Conservation (phyloP, 2,888 invertebrate species). For the Frankliniella intonsa region DNA sequence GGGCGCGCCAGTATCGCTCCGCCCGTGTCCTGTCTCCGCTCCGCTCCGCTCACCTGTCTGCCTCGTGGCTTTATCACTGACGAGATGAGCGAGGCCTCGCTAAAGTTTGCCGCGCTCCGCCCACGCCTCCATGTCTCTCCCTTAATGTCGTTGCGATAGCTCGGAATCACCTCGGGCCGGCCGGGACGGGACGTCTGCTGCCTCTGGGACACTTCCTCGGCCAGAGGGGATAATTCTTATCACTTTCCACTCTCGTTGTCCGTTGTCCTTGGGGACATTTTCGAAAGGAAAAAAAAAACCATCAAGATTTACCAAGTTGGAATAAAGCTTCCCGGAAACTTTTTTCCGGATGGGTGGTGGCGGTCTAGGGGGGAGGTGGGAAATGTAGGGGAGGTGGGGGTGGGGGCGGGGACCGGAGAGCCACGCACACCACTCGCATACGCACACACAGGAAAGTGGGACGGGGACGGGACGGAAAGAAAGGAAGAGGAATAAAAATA, state of each 20-base stretch:
- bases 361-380: background rate
- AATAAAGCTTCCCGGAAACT: background rate
- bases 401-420: background rate
- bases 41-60: too few relatives aligned
- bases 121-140: too few relatives aligned
- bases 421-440: background rate
- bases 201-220: too few relatives aligned
- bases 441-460: background rate
- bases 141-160: too few relatives aligned
- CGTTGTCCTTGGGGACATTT: background rate
- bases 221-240: background rate
- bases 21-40: too few relatives aligned
- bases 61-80: too few relatives aligned
- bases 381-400: background rate
- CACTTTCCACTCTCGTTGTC: background rate
- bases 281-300: background rate
- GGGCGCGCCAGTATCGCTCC: too few relatives aligned
- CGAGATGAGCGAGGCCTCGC: too few relatives aligned
- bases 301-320: slow-evolving; percentile 7
- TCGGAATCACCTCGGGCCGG: background rate
- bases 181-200: too few relatives aligned
- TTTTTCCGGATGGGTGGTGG: background rate
- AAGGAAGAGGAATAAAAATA: background rate
- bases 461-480: background rate
- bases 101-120: too few relatives aligned